Percentiles rank a stretch among this genome's conserved stretches.
Conservation (phyloP, 2,797 vertebrate genomes). For the Darevskia mixta region DNA sequence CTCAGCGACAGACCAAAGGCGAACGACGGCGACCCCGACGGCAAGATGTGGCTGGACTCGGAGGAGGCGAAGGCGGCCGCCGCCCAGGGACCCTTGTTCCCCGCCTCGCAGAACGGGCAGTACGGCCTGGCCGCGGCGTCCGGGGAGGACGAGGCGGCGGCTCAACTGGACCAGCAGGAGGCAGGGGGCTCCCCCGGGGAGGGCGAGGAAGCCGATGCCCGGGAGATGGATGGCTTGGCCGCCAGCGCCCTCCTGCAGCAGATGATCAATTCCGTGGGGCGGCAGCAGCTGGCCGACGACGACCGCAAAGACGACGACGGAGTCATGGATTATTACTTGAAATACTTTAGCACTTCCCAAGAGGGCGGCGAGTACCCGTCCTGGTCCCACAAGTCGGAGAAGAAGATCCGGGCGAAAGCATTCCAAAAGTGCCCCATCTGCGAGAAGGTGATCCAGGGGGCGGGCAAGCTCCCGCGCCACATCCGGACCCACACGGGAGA, state of each 20-base stretch:
- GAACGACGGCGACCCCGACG: slow-evolving; percentile 77
- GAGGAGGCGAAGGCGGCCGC: slow-evolving; percentile 77
- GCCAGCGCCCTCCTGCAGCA: slow-evolving; percentile 94
- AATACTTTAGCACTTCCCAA: slow-evolving; percentile 93
- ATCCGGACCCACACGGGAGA: slow-evolving; percentile 98
- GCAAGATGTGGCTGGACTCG: slow-evolving; percentile 79
- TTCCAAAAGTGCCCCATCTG: slow-evolving; percentile 99
- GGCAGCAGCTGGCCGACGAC: slow-evolving; percentile 83
- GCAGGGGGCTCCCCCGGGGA: slow-evolving; percentile 72
- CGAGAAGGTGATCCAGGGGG: slow-evolving; percentile 99
- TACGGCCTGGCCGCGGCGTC: slow-evolving; percentile 79
- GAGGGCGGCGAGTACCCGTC: slow-evolving; percentile 85
- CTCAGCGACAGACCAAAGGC: slow-evolving; percentile 76
- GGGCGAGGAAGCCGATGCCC: slow-evolving; percentile 67
- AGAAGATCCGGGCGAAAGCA: slow-evolving; percentile 99
- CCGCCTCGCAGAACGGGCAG: slow-evolving; percentile 91
- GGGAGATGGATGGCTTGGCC: slow-evolving; percentile 84
- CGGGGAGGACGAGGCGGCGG: slow-evolving; percentile 77
- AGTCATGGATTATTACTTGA: slow-evolving; percentile 99
- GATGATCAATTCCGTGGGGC: slow-evolving; percentile 94
- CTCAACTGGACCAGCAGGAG: slow-evolving; percentile 74
- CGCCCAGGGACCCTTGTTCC: slow-evolving; percentile 79
- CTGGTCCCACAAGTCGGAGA: slow-evolving; percentile 89
- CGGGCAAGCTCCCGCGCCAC: slow-evolving; percentile 97
- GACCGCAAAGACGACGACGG: slow-evolving; percentile 88